Conservation (phyloP, 2,797 vertebrate species). For the Xenops minutus region DNA sequence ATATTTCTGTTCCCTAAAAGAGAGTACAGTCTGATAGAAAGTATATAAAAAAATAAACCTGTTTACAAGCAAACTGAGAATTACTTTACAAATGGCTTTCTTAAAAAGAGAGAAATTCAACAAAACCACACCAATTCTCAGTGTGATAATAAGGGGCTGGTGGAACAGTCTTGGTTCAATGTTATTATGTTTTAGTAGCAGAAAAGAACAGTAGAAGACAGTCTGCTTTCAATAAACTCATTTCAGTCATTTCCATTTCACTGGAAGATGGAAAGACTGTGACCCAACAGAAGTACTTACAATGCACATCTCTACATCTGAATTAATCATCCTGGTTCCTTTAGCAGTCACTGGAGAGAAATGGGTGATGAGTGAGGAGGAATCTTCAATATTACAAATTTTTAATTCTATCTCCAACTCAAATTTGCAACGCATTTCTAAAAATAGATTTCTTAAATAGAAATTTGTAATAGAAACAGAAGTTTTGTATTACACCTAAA, state of each 20-base stretch:
- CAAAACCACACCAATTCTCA: neutral
- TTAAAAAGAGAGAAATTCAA: neutral
- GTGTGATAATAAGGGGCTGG: neutral
- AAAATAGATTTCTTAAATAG: neutral
- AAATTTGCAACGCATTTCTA: neutral
- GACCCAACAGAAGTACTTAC: neutral
- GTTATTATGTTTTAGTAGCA: neutral
- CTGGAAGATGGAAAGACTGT: neutral
- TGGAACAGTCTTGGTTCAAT: neutral
- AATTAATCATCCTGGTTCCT: neutral
- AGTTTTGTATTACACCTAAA: neutral
- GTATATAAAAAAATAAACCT: neutral
- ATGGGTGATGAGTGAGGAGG: neutral
- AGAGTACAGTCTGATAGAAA: neutral
- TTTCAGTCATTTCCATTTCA: neutral
- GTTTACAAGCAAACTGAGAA: neutral
- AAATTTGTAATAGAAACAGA: neutral
- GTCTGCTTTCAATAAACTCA: neutral
- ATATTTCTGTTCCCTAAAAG: neutral
- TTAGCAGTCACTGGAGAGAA: neutral
- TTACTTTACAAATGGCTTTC: neutral
- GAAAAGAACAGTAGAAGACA: neutral
- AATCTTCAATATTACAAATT: neutral
- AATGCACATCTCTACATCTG: neutral
- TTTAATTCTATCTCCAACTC: neutral